Conservation (phyloP, 2,888 invertebrate species). For the Ormyrus thymus region DNA sequence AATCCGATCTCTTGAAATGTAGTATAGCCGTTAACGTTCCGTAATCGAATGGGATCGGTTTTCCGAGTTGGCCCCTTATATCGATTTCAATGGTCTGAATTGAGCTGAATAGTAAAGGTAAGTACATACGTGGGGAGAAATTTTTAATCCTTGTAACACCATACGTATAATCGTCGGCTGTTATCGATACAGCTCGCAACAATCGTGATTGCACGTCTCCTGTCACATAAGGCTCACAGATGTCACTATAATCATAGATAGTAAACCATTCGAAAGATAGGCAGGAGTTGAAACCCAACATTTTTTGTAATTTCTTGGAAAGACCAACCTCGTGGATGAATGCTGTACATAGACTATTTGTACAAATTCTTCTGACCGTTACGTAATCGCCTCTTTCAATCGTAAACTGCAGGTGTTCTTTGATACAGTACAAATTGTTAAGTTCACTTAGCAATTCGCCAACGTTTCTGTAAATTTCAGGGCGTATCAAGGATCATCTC, state of each 20-base stretch:
- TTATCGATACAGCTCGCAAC: background rate
- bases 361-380: no score
- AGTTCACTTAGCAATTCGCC: background rate
- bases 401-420: background rate
- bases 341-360: background rate
- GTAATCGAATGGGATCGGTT: background rate
- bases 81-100: no score
- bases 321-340: background rate
- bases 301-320: background rate
- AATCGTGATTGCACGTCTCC: background rate
- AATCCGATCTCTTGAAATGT: background rate
- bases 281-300: background rate
- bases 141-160: no score
- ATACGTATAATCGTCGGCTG: background rate
- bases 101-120: background rate
- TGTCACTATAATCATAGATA: no score
- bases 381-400: no score
- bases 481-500: background rate
- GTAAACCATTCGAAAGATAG: no score
- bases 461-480: background rate
- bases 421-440: background rate
- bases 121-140: no score
- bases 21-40: slow-evolving; percentile 1
- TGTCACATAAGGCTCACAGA: slow-evolving; percentile 3
- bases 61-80: background rate